phyloP scores from a whole-genome alignment of 2,888 invertebrate species.

The Cyclophora punctaria region DNA sequence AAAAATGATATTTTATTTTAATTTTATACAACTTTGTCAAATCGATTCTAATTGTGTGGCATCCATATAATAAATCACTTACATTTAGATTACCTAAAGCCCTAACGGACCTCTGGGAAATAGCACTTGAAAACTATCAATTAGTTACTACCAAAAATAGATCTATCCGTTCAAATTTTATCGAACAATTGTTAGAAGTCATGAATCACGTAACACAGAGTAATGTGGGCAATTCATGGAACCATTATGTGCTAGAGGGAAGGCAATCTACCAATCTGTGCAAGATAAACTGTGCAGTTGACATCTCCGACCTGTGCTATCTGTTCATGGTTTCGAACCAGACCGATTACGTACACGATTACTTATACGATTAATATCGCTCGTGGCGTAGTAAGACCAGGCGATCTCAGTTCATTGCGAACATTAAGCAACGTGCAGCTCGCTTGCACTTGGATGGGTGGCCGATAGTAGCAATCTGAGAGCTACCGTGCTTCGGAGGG shows the following conservation, averaged over 20 bases:
- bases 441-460: too few relatives aligned
- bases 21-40: too few relatives aligned
- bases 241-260: slow-evolving; percentile 8
- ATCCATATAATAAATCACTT: too few relatives aligned
- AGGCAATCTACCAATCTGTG: slow-evolving; percentile 9
- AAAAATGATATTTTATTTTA: too few relatives aligned
- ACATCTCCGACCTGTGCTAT: slow-evolving; percentile 7
- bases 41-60: too few relatives aligned
- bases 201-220: slow-evolving; percentile 7
- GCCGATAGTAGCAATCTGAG: too few relatives aligned
- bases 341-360: slow-evolving; percentile 5
- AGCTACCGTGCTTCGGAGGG: too few relatives aligned
- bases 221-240: slow-evolving; percentile 15
- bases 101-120: too few relatives aligned
- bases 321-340: slow-evolving; percentile 8
- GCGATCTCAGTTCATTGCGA: too few relatives aligned
- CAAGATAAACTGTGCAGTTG: slow-evolving; percentile 12
- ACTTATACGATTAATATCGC: slow-evolving; percentile 2
- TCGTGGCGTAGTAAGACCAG: background rate
- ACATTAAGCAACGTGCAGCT: too few relatives aligned
- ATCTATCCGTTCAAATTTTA: background rate
- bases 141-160: background rate
- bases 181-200: slow-evolving; percentile 4
- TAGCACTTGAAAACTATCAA: too few relatives aligned
- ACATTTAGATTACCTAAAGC: too few relatives aligned